Conservation (phyloP, 2,888 invertebrate species). For the Drosophila fulvimacula region DNA sequence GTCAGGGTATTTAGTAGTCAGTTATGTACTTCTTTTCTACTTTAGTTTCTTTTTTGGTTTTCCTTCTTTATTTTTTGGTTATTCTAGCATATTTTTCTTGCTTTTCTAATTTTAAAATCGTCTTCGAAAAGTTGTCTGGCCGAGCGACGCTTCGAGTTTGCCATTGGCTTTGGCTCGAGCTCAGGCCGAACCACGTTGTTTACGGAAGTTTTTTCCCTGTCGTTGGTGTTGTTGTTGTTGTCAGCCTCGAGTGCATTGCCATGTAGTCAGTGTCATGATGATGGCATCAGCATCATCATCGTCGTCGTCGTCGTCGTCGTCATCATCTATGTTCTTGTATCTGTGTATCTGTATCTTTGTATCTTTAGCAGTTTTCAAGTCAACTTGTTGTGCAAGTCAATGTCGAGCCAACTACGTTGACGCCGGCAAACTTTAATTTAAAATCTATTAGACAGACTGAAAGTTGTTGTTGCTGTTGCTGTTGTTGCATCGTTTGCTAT, state of each 20-base stretch:
- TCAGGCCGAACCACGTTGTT: conserved; percentile 53
- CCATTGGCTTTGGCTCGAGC: conserved; percentile 38
- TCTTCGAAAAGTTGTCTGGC: conserved; percentile 70
- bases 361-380: conserved; percentile 64
- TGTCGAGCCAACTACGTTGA: conserved; percentile 62
- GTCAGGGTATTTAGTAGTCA: background rate
- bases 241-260: conserved; percentile 72
- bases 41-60: conserved; percentile 8
- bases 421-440: conserved; percentile 73
- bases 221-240: conserved; percentile 31
- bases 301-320: background rate
- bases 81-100: conserved; percentile 41
- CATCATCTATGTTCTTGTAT: conserved; percentile 49
- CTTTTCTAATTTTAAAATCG: conserved; percentile 78
- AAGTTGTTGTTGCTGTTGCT: conserved; percentile 30
- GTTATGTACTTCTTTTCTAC: too few species aligned
- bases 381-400: conserved; percentile 74
- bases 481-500: conserved; percentile 69
- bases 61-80: conserved; percentile 15
- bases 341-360: conserved; percentile 57
- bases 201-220: conserved; percentile 66
- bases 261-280: conserved; percentile 58
- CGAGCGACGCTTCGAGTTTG: conserved; percentile 48
- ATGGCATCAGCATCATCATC: conserved; percentile 24
- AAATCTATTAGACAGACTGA: conserved; percentile 71